These are phyloP conservation scores for Hormaphis cornu DNA, from an alignment of 1,140 invertebrate genomes.

Conservation along the genomic window DNA sequence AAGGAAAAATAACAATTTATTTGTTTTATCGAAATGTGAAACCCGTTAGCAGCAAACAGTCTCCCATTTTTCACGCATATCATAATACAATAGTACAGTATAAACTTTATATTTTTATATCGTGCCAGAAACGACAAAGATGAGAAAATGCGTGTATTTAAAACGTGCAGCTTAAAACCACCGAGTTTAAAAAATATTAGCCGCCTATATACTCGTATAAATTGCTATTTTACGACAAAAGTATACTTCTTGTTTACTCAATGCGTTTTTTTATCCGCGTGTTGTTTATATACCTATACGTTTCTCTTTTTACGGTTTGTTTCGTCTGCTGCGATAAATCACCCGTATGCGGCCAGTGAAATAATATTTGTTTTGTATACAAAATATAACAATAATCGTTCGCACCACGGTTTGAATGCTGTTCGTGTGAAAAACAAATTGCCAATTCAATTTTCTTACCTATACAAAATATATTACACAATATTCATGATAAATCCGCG, in stretches of 20 bases:
- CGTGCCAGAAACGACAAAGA: too few relatives aligned
- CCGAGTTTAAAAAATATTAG: neutral
- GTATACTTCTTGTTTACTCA: slow-evolving; percentile 14
- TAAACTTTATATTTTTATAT: too few relatives aligned
- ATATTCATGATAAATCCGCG: too few relatives aligned
- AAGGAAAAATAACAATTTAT: too few relatives aligned
- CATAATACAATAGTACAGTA: too few relatives aligned
- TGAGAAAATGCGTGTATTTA: neutral
- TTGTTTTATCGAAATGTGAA: too few relatives aligned
- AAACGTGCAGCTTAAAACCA: too few relatives aligned
- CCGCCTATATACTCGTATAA: neutral
- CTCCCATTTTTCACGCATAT: too few relatives aligned
- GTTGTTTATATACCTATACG: slow-evolving; percentile 4
- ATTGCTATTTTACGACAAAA: neutral
- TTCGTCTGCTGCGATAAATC: slow-evolving; percentile 26
- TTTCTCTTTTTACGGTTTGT: slow-evolving; percentile 20
- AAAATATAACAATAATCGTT: neutral
- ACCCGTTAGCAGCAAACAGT: too few relatives aligned
- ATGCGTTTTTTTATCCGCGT: slow-evolving; percentile 3
- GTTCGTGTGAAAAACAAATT: neutral
- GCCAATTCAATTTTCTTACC: neutral
- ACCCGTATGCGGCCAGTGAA: neutral
- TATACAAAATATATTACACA: neutral
- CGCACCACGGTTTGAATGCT: neutral
- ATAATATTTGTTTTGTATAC: neutral